Evolutionary conservation across 2,888 invertebrate genomes (phyloP).

Genomic region (Acrobasis consociella): DNA sequence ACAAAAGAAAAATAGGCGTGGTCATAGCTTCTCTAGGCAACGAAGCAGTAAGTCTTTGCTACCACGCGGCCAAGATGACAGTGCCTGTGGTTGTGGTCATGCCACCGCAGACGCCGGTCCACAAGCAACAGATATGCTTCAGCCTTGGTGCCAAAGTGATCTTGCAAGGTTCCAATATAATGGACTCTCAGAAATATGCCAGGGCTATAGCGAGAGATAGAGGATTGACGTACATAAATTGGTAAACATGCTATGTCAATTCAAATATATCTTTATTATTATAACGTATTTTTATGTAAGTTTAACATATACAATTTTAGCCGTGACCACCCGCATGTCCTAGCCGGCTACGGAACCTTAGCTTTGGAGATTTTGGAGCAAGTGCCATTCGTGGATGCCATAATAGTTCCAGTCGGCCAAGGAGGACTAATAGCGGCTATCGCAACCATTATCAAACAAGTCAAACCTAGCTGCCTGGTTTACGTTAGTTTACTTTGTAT

Average conservation of each 20-base stretch:
- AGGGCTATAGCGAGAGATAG: constrained; percentile 82
- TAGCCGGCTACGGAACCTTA: constrained; percentile 96
- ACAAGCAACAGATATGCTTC: constrained; percentile 85
- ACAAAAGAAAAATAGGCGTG: constrained; percentile 84
- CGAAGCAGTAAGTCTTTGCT: constrained; percentile 86
- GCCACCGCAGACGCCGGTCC: constrained; percentile 85
- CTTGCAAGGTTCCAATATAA: constrained; percentile 83
- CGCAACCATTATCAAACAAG: constrained; percentile 91
- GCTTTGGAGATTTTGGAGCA: constrained; percentile 96
- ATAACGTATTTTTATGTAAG: no score
- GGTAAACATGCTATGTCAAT: constrained; percentile 56
- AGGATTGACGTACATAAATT: constrained; percentile 85
- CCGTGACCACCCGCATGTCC: constrained; percentile 95
- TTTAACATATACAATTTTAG: no score
- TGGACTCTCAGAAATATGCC: constrained; percentile 84
- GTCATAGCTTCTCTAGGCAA: constrained; percentile 88
- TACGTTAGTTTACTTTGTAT: constrained; percentile 85
- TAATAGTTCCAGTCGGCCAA: constrained; percentile 95
- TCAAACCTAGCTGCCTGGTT: constrained; percentile 90
- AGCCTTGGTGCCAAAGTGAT: constrained; percentile 86
- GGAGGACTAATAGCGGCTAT: constrained; percentile 95
- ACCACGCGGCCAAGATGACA: constrained; percentile 83
- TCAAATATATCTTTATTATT: no score
- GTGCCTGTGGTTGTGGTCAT: constrained; percentile 86
- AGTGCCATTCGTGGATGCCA: constrained; percentile 91